A percentile compares a stretch with the other conserved stretches of the same genome.
Evolutionary conservation across 2,797 vertebrate species (phyloP).

Genomic region (Dipus sagitta): DNA sequence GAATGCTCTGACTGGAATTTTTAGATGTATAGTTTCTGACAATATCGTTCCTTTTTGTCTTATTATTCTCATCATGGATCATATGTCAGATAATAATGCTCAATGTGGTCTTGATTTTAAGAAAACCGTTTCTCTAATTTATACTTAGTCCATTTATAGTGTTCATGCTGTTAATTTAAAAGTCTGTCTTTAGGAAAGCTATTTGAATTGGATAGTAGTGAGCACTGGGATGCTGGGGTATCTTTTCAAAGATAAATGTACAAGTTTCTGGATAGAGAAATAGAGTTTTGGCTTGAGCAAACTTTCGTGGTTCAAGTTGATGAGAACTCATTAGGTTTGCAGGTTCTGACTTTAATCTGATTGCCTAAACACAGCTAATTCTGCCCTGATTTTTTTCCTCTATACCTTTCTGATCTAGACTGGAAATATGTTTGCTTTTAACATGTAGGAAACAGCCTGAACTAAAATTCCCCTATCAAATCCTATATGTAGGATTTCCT

Average conservation of each 20-base stretch:
- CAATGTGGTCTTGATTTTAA: constrained; percentile 54
- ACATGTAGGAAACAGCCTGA: constrained; percentile 77
- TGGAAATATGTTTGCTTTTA: constrained; percentile 75
- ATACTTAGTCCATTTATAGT: constrained; percentile 32
- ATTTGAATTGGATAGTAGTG: background rate
- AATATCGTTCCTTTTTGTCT: background rate
- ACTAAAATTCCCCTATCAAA: constrained; percentile 82
- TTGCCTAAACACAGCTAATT: constrained; percentile 65
- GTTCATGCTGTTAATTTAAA: constrained; percentile 54
- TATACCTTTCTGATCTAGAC: constrained; percentile 68
- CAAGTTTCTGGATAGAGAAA: constrained; percentile 66
- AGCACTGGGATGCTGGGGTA: background rate
- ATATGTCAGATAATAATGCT: background rate
- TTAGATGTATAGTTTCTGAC: background rate
- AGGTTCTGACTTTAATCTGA: constrained; percentile 69
- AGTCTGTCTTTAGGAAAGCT: constrained; percentile 26
- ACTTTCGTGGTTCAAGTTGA: constrained; percentile 64
- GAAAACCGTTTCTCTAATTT: constrained; percentile 17
- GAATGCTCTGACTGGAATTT: background rate
- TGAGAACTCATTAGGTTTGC: constrained; percentile 71
- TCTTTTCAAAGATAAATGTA: constrained; percentile 22
- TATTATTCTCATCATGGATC: background rate
- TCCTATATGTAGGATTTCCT: constrained; percentile 53
- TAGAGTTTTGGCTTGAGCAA: constrained; percentile 55
- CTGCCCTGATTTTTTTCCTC: constrained; percentile 62